These are phyloP conservation scores for Andinoacara biseriatus DNA, from an alignment of 2,113 vertebrate species.

Conservation along the genomic window DNA sequence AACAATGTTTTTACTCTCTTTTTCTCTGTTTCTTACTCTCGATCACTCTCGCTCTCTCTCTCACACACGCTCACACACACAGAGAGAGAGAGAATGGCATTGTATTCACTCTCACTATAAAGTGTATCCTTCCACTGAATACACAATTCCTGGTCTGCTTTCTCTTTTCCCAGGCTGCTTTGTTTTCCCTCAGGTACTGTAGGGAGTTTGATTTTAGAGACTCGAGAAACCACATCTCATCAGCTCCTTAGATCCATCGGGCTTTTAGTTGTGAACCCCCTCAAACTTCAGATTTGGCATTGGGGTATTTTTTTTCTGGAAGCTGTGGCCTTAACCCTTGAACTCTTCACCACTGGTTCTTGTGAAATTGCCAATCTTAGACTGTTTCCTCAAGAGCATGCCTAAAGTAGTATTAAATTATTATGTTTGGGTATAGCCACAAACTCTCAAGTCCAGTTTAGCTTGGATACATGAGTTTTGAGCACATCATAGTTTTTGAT, in stretches of 20 bases:
- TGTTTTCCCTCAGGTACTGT: slow-evolving; percentile 65
- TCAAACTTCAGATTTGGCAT: slow-evolving; percentile 29
- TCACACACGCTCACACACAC: too few species aligned
- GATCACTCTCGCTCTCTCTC: neutral
- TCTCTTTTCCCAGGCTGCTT: slow-evolving; percentile 61
- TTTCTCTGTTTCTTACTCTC: neutral
- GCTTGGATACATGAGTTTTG: neutral
- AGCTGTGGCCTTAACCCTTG: slow-evolving; percentile 47
- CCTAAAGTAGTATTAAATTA: neutral
- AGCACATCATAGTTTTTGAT: neutral
- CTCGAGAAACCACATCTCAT: slow-evolving; percentile 68
- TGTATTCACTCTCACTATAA: slow-evolving; percentile 2
- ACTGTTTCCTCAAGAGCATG: neutral
- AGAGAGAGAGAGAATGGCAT: neutral
- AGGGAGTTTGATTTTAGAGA: slow-evolving; percentile 52
- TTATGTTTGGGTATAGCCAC: slow-evolving; percentile 6
- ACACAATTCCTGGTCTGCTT: slow-evolving; percentile 38
- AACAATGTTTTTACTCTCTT: neutral
- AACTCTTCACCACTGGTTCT: slow-evolving; percentile 1
- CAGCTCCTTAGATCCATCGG: slow-evolving; percentile 42
- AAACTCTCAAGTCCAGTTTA: neutral
- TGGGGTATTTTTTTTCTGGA: slow-evolving; percentile 38
- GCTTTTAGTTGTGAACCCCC: neutral
- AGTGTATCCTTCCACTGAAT: neutral
- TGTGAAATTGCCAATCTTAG: slow-evolving; percentile 17